A percentile compares a stretch with the other conserved stretches of the same genome.
Evolutionary conservation across 2,888 invertebrate species (phyloP).

Genomic region (Drosophila borborema): DNA sequence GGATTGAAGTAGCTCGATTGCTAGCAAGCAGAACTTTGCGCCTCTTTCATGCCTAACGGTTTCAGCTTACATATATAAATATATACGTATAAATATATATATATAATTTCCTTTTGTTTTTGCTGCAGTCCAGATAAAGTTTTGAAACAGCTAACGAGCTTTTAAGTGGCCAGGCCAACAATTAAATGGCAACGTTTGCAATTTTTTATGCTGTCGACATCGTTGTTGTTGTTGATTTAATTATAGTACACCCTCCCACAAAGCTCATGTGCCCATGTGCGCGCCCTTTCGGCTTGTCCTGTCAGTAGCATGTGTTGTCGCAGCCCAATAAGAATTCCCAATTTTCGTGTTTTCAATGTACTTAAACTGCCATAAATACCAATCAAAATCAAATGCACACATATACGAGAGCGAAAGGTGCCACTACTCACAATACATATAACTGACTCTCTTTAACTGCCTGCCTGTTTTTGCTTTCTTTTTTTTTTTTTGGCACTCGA

Average conservation of each 20-base stretch:
- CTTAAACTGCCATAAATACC: constrained; percentile 84
- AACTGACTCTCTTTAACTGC: background rate
- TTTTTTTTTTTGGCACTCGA: constrained; percentile 36
- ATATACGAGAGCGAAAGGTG: constrained; percentile 6
- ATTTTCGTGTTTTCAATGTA: constrained; percentile 43
- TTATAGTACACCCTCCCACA: constrained; percentile 9
- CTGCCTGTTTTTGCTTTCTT: background rate
- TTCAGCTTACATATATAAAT: constrained; percentile 21
- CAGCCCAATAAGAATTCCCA: constrained; percentile 30
- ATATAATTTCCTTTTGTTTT: constrained; percentile 15
- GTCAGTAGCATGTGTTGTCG: constrained; percentile 50
- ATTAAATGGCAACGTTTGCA: constrained; percentile 50
- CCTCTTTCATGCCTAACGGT: constrained; percentile 63
- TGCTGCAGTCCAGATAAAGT: constrained; percentile 19
- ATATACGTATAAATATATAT: background rate
- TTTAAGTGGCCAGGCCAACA: constrained; percentile 53
- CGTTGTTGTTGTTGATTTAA: constrained; percentile 29
- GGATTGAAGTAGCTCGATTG: background rate
- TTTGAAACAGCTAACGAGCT: constrained; percentile 50
- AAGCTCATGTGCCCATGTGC: background rate
- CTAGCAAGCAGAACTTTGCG: constrained; percentile 6
- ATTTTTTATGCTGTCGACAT: constrained; percentile 21
- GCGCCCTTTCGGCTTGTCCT: constrained; percentile 26
- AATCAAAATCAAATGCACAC: constrained; percentile 84
- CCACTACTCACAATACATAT: constrained; percentile 2